Evolutionary conservation across 2,888 invertebrate genomes (phyloP).

Genomic region (Parasteatoda lunata): DNA sequence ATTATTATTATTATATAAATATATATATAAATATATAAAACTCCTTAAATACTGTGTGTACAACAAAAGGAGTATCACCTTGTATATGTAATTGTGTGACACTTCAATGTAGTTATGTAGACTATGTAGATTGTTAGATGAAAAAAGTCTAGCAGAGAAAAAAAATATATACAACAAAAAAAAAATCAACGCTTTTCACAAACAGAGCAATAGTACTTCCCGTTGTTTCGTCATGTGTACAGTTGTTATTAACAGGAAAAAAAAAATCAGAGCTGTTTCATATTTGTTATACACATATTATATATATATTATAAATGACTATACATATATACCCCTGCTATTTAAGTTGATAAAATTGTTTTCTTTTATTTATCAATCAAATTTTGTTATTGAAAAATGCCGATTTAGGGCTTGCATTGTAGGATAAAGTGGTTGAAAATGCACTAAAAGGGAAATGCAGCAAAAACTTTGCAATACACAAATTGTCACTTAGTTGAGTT

Average conservation of each 20-base stretch:
- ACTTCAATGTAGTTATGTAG: constrained; percentile 58
- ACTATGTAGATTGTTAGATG: constrained; percentile 39
- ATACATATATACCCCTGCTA: constrained; percentile 60
- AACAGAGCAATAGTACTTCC: constrained; percentile 62
- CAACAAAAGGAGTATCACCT: constrained; percentile 38
- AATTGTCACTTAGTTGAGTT: constrained; percentile 35
- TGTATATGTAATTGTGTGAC: constrained; percentile 65
- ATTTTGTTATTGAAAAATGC: constrained; percentile 7
- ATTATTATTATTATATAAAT: constrained; percentile 17
- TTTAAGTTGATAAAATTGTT: constrained; percentile 13
- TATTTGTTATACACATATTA: constrained; percentile 63
- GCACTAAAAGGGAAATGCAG: constrained; percentile 14
- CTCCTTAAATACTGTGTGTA: constrained; percentile 37
- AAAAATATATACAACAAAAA: constrained; percentile 23
- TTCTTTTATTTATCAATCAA: neutral
- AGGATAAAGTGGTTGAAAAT: neutral
- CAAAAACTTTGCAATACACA: constrained; percentile 4
- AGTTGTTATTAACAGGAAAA: constrained; percentile 57
- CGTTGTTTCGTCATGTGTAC: constrained; percentile 65
- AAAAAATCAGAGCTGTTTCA: constrained; percentile 65
- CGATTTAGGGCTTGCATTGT: constrained; percentile 8
- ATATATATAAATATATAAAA: constrained; percentile 11
- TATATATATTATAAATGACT: constrained; percentile 59
- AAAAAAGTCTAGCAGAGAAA: constrained; percentile 42
- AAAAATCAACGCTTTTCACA: constrained; percentile 36